Conservation (phyloP, 2,113 vertebrate species). For the Chascanopsetta lugubris region DNA sequence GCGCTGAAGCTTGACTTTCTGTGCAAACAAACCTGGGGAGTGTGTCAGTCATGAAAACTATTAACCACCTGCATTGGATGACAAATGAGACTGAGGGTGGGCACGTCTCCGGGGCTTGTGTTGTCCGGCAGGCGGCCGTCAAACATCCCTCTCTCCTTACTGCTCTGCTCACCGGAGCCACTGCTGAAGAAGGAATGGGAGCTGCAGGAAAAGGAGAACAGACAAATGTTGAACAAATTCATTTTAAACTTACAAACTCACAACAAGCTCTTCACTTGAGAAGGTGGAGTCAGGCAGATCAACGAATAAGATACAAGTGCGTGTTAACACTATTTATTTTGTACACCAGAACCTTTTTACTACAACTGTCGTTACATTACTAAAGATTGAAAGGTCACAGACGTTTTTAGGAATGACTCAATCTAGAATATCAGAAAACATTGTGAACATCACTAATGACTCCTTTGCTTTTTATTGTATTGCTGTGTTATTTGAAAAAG, state of each 20-base stretch:
- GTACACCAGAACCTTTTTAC: too few relatives aligned
- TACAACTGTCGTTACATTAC: too few relatives aligned
- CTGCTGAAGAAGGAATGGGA: constrained; percentile 93
- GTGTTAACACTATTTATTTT: too few relatives aligned
- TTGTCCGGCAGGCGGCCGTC: constrained; percentile 87
- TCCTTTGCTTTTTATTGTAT: background rate
- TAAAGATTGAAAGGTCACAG: too few relatives aligned
- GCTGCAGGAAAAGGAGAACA: constrained; percentile 70
- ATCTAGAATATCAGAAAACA: too few relatives aligned
- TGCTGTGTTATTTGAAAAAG: background rate
- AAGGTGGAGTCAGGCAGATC: too few relatives aligned
- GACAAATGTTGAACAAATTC: background rate
- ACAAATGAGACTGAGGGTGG: constrained; percentile 89
- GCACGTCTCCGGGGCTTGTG: constrained; percentile 78
- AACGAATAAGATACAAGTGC: too few relatives aligned
- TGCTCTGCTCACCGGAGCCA: constrained; percentile 66
- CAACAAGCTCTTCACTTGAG: too few relatives aligned
- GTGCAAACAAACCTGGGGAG: background rate
- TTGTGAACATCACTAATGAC: too few relatives aligned
- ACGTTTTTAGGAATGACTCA: too few relatives aligned
- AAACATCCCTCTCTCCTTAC: constrained; percentile 76
- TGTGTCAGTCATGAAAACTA: background rate
- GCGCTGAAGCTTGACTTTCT: background rate
- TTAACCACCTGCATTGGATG: constrained; percentile 89
- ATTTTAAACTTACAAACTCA: too few relatives aligned